Percentiles rank a stretch among this genome's conserved stretches.
Evolutionary conservation across 1,140 invertebrate genomes (phyloP).

Genomic region (Aphelenchoides fujianensis): DNA sequence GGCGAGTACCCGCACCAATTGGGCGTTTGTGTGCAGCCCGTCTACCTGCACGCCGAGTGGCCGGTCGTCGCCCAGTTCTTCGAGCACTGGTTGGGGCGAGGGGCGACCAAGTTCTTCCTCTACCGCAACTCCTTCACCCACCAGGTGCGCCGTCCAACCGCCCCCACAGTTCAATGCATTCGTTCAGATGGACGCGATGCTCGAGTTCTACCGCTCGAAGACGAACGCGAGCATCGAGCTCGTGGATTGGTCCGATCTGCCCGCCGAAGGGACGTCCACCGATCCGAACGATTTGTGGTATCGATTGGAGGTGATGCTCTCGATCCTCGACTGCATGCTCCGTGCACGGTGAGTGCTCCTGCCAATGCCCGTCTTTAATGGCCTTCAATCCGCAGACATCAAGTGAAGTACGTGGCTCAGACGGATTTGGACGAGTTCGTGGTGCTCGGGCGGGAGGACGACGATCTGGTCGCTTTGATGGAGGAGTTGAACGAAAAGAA

Average conservation of each 20-base stretch:
- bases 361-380: no score
- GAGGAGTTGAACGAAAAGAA: conserved; percentile 10
- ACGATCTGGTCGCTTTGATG: neutral
- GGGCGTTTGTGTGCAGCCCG: no score
- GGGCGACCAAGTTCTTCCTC: no score
- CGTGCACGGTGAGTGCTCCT: conserved; percentile 19
- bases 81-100: no score
- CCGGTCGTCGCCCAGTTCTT: no score
- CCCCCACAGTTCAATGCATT: no score
- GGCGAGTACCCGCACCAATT: no score
- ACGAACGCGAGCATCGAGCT: conserved; percentile 28
- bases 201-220: conserved; percentile 17
- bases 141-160: no score
- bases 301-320: conserved; percentile 23
- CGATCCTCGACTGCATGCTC: conserved; percentile 27
- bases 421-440: conserved; percentile 29
- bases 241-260: conserved; percentile 28
- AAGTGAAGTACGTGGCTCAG: conserved; percentile 28
- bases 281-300: conserved; percentile 26
- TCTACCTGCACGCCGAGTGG: no score
- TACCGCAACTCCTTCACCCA: no score
- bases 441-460: neutral
- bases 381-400: conserved; percentile 3
- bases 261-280: neutral
- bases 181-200: conserved; percentile 15